Evolutionary conservation across 2,888 invertebrate species (phyloP), one percentile per base, ranked within the genome.

Genomic region (Taenaris catops): DNA sequence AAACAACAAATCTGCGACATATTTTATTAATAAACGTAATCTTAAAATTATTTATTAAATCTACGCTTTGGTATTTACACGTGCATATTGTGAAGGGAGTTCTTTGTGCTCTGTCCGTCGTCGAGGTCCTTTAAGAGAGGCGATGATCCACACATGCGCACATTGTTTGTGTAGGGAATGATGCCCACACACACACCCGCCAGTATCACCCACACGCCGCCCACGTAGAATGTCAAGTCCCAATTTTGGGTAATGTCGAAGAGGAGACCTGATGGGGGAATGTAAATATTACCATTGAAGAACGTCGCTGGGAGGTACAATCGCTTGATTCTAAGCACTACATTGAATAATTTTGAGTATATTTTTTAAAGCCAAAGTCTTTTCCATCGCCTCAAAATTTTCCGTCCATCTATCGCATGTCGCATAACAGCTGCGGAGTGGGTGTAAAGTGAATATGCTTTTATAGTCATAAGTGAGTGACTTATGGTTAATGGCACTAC

Each of bases 171-270:
- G 53, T 63, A 83, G 0, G 75, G 68, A 3, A 80, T 73, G 4
- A 80, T 67, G 2, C 61, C 78, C 7, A 83, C 64, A 26, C 62
- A 76, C 1, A 70, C 34, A 0, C 81, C 84, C 0, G 83, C 73
- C 1, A 79, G 38, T 2, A 75, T 54, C 23, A 83, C 51, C 78
- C 79, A 83, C 1, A 66, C 3, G 0, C 84, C 81, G 0, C 67
- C 81, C 38, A 68, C 55, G 58, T 80, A 81, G 62, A 84, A 84
- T 0, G 84, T 83, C 14, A 75, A 41, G 34, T 80, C 71, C 84
- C 84, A 84, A 1, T 58, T 53, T 0, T 61, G 58, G 0, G 80
- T 76, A 18, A 72, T 4, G 42, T 84, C 84, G 51, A 60, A 80
- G 1, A 84, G 53, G 44, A 78, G 41, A 1, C 84, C 84, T 84